Conservation (phyloP, 1,140 invertebrate species). For the Sinella curviseta region DNA sequence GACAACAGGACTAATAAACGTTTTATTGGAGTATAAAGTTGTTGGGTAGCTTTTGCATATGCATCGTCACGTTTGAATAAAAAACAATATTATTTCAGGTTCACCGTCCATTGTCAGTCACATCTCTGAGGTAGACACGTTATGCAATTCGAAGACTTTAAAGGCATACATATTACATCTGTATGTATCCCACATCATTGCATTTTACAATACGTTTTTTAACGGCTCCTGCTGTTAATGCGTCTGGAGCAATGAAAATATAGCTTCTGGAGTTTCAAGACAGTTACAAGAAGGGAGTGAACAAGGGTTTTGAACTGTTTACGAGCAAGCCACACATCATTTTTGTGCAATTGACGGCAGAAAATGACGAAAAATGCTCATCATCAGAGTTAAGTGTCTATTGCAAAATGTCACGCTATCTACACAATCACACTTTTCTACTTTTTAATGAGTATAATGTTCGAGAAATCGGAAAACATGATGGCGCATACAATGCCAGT, state of each 20-base stretch:
- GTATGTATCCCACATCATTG: background rate
- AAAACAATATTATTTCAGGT: too few species aligned
- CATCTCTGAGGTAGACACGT: too few species aligned
- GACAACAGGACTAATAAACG: background rate
- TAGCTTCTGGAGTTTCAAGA: too few species aligned
- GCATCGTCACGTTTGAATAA: too few species aligned
- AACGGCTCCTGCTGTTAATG: background rate
- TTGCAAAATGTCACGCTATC: slow-evolving; percentile 6
- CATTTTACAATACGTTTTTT: background rate
- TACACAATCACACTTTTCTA: background rate
- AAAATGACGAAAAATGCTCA: background rate
- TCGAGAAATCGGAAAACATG: too few species aligned
- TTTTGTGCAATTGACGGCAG: background rate
- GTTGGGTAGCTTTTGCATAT: background rate
- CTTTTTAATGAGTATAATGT: slow-evolving; percentile 18
- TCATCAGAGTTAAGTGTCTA: background rate
- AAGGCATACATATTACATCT: too few species aligned
- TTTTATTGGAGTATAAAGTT: slow-evolving; percentile 10
- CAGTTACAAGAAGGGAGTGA: background rate
- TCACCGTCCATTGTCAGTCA: too few species aligned
- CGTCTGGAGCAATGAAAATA: background rate
- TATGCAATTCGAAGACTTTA: too few species aligned
- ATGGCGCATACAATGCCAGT: too few species aligned
- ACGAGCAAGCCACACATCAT: slow-evolving; percentile 5
- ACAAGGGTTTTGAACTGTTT: slow-evolving; percentile 10